Evolutionary conservation across 2,797 vertebrate species (phyloP), one percentile per base, ranked within the genome.

Genomic region (Sebastolobus alascanus): DNA sequence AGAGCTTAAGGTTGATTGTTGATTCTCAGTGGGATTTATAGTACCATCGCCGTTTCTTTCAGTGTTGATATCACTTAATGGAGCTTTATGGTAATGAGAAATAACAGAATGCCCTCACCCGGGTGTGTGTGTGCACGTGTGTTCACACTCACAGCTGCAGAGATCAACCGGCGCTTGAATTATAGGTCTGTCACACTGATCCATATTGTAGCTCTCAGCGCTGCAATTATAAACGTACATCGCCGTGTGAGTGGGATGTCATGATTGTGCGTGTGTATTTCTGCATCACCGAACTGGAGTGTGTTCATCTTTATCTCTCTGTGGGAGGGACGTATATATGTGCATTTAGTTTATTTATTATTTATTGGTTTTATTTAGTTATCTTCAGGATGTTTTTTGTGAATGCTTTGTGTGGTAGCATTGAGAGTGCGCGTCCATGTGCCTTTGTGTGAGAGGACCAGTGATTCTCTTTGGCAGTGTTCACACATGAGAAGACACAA

Each of bases 381-480:
- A 10, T 61, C 13, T 6, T 16, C 8, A 7, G 29, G 13, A 2
- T 46, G 25, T 25, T 50, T 75, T 18, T 67, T 37, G 14, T 27
- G 20, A 33, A 29, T 7, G 13, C 16, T 55, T 58, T 5, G 7
- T 20, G 4, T 29, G 52, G 14, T 29, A 27, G 18, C 16, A 27
- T 22, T 7, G 27, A 29, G 35, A 22, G 16, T 14, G 20, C 35
- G 59, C 31, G 8, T 55, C 52, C 2, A 0, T 70, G 38, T 59
- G 59, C 18, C 8, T 52, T 20, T 29, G 33, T 66, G 61, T n/a
- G 43, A 76, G 31, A 8, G 13, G 33, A 71, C 61, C 25, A 27
- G 77, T 60, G 52, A 59, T 75, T 78, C 56, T 43, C 37, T 83
- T 38, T 79, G 85, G 74, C 80, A 61, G 70, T 8, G 12, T 72